Percentiles rank a stretch among this genome's conserved stretches.
Conservation (phyloP, 2,797 vertebrate genomes). For the Triplophysa yarkandensis region DNA sequence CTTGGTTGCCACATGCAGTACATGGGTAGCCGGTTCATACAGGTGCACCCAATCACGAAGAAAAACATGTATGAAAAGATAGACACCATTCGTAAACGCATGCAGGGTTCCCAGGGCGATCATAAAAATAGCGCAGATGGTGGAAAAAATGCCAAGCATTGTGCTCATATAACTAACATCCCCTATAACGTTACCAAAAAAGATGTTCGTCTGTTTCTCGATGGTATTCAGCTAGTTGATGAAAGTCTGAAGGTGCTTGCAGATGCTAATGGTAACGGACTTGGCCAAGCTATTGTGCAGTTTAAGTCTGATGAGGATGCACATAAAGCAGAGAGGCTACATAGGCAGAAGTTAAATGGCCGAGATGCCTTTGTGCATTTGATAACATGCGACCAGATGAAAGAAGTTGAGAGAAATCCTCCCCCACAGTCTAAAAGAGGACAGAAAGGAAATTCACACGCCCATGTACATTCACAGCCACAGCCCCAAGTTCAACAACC, state of each 20-base stretch:
- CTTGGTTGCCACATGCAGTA: slow-evolving; percentile 96
- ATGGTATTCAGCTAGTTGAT: slow-evolving; percentile 91
- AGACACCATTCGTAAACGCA: slow-evolving; percentile 89
- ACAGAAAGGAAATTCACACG: slow-evolving; percentile 76
- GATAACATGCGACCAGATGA: slow-evolving; percentile 92
- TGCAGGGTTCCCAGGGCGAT: slow-evolving; percentile 83
- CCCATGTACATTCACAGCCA: slow-evolving; percentile 72
- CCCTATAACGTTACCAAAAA: slow-evolving; percentile 95
- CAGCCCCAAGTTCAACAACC: slow-evolving; percentile 76
- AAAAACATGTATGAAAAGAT: slow-evolving; percentile 98
- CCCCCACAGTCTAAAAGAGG: slow-evolving; percentile 92
- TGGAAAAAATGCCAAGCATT: slow-evolving; percentile 79
- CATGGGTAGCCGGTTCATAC: slow-evolving; percentile 97
- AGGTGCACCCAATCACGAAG: slow-evolving; percentile 94
- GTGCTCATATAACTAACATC: slow-evolving; percentile 95
- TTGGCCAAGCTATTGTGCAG: slow-evolving; percentile 95
- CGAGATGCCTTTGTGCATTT: slow-evolving; percentile 95
- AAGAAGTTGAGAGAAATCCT: slow-evolving; percentile 93
- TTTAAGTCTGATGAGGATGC: slow-evolving; percentile 95
- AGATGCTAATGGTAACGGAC: slow-evolving; percentile 90
- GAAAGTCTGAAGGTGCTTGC: slow-evolving; percentile 90
- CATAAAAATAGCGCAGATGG: slow-evolving; percentile 85
- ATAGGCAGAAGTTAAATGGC: slow-evolving; percentile 96
- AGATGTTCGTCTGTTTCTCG: slow-evolving; percentile 92
- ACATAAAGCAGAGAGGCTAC: slow-evolving; percentile 91